phyloP scores from a whole-genome alignment of 2,113 vertebrate species.

The Myiozetetes cayanensis region DNA sequence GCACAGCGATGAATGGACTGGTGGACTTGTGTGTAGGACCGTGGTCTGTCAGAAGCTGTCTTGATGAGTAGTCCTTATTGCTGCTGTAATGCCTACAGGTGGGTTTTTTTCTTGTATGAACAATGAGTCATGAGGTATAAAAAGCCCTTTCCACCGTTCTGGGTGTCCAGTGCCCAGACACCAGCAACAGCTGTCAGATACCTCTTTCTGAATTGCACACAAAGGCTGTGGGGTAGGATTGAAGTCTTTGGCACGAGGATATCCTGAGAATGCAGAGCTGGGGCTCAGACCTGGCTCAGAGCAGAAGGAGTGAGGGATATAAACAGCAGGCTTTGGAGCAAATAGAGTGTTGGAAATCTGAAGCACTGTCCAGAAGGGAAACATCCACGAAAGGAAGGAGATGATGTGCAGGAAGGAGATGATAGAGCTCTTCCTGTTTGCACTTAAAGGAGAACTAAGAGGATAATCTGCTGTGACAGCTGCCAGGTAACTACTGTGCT shows the following conservation, averaged over 20 bases:
- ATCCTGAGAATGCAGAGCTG: not conserved
- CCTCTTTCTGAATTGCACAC: not conserved
- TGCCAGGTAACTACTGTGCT: not conserved
- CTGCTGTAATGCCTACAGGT: not conserved
- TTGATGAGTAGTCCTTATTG: not conserved
- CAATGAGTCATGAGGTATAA: not conserved
- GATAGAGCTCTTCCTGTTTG: conserved; percentile 43
- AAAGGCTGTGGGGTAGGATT: not conserved
- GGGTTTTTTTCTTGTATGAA: not conserved
- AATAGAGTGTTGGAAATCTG: not conserved
- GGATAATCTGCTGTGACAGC: conserved; percentile 39
- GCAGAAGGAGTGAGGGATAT: not conserved
- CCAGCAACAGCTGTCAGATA: accelerated
- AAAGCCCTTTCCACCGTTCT: not conserved
- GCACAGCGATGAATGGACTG: accelerated
- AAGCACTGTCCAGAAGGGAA: not conserved
- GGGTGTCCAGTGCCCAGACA: not conserved
- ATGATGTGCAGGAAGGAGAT: not conserved
- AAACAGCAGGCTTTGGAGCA: not conserved
- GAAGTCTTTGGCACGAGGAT: not conserved
- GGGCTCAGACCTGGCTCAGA: not conserved
- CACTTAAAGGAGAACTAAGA: conserved; percentile 33
- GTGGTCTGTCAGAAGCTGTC: not conserved
- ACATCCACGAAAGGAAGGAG: not conserved
- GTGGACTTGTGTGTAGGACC: not conserved